Conservation (phyloP, 92 coral and sea anemone genomes). For the Isaurus tuberculatus region DNA sequence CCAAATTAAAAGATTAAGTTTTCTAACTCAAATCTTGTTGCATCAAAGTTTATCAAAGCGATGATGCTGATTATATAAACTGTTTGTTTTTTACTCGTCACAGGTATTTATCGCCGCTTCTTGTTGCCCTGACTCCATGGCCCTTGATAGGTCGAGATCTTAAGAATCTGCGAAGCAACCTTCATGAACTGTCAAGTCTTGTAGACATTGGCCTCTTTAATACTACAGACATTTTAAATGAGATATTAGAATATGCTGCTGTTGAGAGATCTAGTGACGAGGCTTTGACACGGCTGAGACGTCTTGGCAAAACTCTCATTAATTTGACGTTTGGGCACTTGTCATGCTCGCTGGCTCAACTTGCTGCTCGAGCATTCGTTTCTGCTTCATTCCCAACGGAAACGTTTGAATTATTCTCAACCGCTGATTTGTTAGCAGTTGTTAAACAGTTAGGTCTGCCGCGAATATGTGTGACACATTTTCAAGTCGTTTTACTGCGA, state of each 20-base stretch:
- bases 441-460: slow-evolving; percentile 69
- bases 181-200: slow-evolving; percentile 60
- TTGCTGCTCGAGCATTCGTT: slow-evolving; percentile 69
- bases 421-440: slow-evolving; percentile 53
- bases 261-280: slow-evolving; percentile 55
- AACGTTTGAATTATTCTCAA: slow-evolving; percentile 57
- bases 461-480: slow-evolving; percentile 64
- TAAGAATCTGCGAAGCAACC: slow-evolving; percentile 34
- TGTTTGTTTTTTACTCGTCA: background rate
- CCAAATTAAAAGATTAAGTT: no score
- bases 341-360: slow-evolving; percentile 67
- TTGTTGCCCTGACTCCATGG: slow-evolving; percentile 83
- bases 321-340: slow-evolving; percentile 69
- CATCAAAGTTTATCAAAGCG: no score
- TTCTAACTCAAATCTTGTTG: no score
- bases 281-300: slow-evolving; percentile 56
- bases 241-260: slow-evolving; percentile 70
- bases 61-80: no score
- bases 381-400: slow-evolving; percentile 42
- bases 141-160: slow-evolving; percentile 52
- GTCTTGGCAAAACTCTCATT: slow-evolving; percentile 57
- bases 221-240: slow-evolving; percentile 65
- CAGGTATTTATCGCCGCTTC: slow-evolving; percentile 80
- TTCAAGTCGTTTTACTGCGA: slow-evolving; percentile 72
- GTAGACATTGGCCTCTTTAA: slow-evolving; percentile 77